Conservation (phyloP, 2,888 invertebrate genomes). For the Pseudococcus longispinus region DNA sequence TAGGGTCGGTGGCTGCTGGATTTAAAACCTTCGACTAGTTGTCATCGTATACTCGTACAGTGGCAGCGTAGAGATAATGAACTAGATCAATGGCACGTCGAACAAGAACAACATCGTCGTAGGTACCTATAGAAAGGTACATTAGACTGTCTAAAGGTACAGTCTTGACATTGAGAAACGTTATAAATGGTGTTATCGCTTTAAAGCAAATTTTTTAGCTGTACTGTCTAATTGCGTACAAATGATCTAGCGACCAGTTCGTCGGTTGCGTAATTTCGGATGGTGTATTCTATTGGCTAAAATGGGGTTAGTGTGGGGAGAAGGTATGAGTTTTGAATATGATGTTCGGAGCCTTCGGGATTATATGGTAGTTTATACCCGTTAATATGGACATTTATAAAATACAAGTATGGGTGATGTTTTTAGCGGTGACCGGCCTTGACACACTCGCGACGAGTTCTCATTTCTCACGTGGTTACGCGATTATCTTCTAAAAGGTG, state of each 20-base stretch:
- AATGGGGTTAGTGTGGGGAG: constrained; percentile 43
- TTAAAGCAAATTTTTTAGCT: constrained; percentile 40
- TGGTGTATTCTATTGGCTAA: constrained; percentile 12
- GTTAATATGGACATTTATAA: constrained; percentile 54
- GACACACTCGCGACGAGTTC: constrained; percentile 53
- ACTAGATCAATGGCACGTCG: constrained; percentile 32
- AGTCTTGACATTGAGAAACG: constrained; percentile 49
- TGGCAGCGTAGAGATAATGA: neutral
- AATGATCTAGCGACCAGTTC: constrained; percentile 52
- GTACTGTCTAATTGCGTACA: constrained; percentile 32
- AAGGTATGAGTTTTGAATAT: constrained; percentile 43
- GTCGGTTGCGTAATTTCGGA: constrained; percentile 44
- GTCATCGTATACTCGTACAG: no score
- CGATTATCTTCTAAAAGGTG: constrained; percentile 47
- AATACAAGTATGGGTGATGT: constrained; percentile 55
- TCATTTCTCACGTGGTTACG: constrained; percentile 57
- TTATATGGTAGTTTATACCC: constrained; percentile 45
- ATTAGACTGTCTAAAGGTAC: neutral
- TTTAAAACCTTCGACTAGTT: neutral
- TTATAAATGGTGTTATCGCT: constrained; percentile 15
- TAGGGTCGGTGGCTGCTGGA: neutral
- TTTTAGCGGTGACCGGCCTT: constrained; percentile 55
- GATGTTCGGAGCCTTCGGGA: constrained; percentile 54
- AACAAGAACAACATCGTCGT: neutral
- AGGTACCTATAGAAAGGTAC: neutral